Base-by-base conservation (phyloP, 2,797 vertebrate genomes). In the Halcyon badia region DNA sequence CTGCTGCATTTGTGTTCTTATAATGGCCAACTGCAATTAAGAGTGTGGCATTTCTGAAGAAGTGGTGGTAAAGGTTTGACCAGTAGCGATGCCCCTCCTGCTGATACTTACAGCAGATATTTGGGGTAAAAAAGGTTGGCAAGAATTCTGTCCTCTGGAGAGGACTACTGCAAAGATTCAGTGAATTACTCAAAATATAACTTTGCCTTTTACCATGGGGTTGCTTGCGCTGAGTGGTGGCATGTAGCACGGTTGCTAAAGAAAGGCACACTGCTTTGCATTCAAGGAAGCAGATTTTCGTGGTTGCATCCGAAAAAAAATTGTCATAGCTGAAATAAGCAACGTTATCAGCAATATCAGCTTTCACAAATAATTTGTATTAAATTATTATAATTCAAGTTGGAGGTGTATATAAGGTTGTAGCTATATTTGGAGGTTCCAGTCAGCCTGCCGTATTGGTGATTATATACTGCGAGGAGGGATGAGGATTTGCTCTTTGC, bases 211-310 rank as follows among this genome's bases (percentile, higher is more conserved):
- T 75, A n/a, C 44, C 48, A 3, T 17, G 42, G 37, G 14, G 7
- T 5, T 70, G 86, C 39, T 60, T 46, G 31, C 15, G 26, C 52
- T 54, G 62, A 22, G 54, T 48, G 1, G 18, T 66, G 77, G 60
- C 22, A 5, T 15, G 58, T 24, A 49, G 19, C 2, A 1, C 42
- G 44, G 66, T 61, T 90, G 49, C 56, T 82, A 2, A 75, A 86
- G 62, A 28, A 39, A 84, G 57, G 83, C 87, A 56, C 46, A 11
- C 73, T 82, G 48, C 44, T 85, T 92, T 93, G 64, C 61, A 69
- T 85, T 96, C 71, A 69, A 51, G 78, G 75, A 80, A 93, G n/a
- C 52, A 77, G 64, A 69, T 78, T 92, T 92, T 85, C 52, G 14
- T 69, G 44, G 62, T 51, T 78, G 26, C 37, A 39, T 83, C 46